Base-by-base conservation (phyloP, 2,797 vertebrate species). In the Acrossocheilus wenchowensis region DNA sequence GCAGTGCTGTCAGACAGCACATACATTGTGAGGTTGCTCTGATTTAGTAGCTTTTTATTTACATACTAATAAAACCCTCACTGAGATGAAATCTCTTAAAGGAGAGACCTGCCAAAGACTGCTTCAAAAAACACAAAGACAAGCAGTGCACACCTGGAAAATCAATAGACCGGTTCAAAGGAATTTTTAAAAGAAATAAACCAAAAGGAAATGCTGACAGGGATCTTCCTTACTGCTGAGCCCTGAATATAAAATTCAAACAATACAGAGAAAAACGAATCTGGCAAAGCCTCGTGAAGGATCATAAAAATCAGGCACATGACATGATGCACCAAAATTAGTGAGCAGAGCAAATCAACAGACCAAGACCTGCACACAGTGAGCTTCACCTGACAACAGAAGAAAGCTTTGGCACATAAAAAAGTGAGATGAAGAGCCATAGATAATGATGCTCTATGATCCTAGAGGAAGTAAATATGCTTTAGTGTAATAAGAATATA, bases 341-440 rank as follows among this genome's bases (percentile, higher is more conserved):
- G 64, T 39, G 48, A 74, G 41, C 64, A 78, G 23, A 34, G 19
- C 5, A 88, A 74, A 7, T n/a, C 82, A 79, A 14, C 77, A 68
- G 48, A 45, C 19, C 78, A 82, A 43, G 83, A 69, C 41, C 69
- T 52, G 57, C 82, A 88, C 66, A 86, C 83, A 71, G 11, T 14
- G 36, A 50, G 34, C 74, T 87, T 90, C 87, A 90, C 89, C 90
- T 87, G 86, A 72, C 81, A 79, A 39, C 45, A 86, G 79, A 81
- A 62, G 71, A 90, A 78, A 66, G 84, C 88, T 90, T 90, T 88
- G 82, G 91, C 90, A 88, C 83, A 86, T 57, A 89, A 78, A 80
- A 84, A 10, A 41, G 90, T 74, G 60, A 91, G 88, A 88, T 91
- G 90, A 60, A 91, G 90, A 80, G 89, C 90, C 90, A 91, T 91